Conservation (phyloP, 2,797 vertebrate genomes). For the Scomberomorus guttatus region DNA sequence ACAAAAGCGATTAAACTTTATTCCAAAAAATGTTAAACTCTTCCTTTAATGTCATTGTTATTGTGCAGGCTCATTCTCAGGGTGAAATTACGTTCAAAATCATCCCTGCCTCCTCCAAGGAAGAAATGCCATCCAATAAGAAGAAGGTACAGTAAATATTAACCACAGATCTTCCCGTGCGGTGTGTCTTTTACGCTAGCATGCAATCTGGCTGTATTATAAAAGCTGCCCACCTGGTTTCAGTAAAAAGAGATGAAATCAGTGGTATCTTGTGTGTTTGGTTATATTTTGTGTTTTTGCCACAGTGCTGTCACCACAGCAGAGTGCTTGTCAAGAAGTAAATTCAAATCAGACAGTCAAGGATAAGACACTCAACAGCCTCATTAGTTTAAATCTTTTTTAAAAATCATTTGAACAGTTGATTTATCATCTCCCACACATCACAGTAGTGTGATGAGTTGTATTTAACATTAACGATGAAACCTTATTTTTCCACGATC, state of each 20-base stretch:
- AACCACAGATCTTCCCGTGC: neutral
- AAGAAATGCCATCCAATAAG: constrained; percentile 79
- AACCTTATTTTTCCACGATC: constrained; percentile 15
- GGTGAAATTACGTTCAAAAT: constrained; percentile 95
- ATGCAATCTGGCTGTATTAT: neutral
- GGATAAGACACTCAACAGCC: constrained; percentile 27
- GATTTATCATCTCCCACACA: constrained; percentile 22
- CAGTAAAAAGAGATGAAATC: constrained; percentile 56
- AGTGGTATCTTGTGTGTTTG: constrained; percentile 36
- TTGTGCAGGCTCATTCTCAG: constrained; percentile 88
- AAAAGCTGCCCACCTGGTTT: constrained; percentile 46
- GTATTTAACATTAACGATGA: constrained; percentile 30
- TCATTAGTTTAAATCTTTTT: constrained; percentile 36
- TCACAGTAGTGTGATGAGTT: constrained; percentile 9
- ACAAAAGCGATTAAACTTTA: neutral
- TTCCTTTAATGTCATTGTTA: neutral
- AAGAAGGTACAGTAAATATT: constrained; percentile 66
- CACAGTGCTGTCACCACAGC: constrained; percentile 47
- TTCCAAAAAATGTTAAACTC: neutral
- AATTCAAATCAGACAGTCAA: constrained; percentile 50
- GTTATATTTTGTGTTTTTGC: constrained; percentile 56
- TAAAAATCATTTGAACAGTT: constrained; percentile 21
- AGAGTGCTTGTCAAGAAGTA: constrained; percentile 30
- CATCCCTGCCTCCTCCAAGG: constrained; percentile 90
- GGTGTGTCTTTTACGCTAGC: neutral